Evolutionary conservation across 2,797 vertebrate genomes (phyloP).

Genomic region (Poliocrania exsul): DNA sequence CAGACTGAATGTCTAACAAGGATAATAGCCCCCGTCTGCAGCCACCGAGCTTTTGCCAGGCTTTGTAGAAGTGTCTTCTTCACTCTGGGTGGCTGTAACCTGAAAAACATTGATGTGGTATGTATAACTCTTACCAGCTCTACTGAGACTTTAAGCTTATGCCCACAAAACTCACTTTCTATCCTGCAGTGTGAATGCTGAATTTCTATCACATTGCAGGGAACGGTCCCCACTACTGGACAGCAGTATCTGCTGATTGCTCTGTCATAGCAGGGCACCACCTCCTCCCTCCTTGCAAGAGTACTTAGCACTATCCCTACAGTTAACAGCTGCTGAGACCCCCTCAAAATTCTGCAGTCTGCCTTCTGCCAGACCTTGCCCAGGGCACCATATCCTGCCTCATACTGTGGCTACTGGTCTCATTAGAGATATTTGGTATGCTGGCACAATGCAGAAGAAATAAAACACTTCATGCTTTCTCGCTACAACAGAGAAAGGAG

Average conservation of each 20-base stretch:
- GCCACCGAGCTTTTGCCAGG: background rate
- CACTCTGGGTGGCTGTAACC: background rate
- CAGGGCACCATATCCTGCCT: background rate
- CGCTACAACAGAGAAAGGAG: background rate
- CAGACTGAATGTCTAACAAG: background rate
- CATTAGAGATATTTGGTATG: background rate
- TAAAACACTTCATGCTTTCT: background rate
- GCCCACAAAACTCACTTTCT: background rate
- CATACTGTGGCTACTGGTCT: background rate
- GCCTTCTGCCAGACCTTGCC: background rate
- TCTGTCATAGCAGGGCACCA: background rate
- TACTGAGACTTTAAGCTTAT: background rate
- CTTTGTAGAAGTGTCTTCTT: conserved; percentile 37
- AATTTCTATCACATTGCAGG: background rate
- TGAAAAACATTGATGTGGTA: conserved; percentile 39
- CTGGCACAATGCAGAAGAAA: background rate
- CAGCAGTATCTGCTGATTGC: background rate
- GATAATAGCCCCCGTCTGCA: conserved; percentile 20
- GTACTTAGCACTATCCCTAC: background rate
- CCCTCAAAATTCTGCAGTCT: background rate
- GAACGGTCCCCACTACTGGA: background rate
- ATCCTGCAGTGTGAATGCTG: background rate
- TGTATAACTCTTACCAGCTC: background rate
- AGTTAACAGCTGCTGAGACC: background rate
- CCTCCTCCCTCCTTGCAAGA: background rate